Base-by-base conservation (phyloP, 2,797 vertebrate genomes). In the Semotilus atromaculatus region DNA sequence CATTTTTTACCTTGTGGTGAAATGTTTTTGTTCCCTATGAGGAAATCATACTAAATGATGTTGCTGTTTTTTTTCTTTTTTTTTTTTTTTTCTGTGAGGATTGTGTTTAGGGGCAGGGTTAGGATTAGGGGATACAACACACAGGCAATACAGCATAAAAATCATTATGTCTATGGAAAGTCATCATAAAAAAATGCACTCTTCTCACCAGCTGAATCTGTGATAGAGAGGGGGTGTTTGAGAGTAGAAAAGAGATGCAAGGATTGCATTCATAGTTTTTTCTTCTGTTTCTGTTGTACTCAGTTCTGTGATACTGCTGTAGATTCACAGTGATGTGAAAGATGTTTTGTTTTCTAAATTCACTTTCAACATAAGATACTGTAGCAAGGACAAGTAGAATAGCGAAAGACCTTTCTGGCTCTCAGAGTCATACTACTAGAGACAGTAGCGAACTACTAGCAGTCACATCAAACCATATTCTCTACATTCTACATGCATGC, bases 161-260 rank as follows among this genome's bases (percentile, higher is more conserved):
- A 48, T 18, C 1, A 48, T 48, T 18, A 18, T 6, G 5, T 48
- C 45, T 48, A 6, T 48, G n/a, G 10, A 60, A 60, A 13, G 4
- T n/a, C 1, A 58, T 55, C 19, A 55, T 58, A 58, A 60, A 13
- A 45, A 11, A 10, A 58, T 58, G 23, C 10, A 51, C n/a, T 45
- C 68, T 29, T 48, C 70, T 73, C 26, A 73, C 45, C 43, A 73
- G 26, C 71, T 53, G 31, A 80, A 58, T 64, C 31, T 80, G 29
- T 34, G 48, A 75, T 75, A 13, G 31, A 75, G 31, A 55, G 48
- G 13, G 5, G 5, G 31, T n/a, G 21, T 58, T 3, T 75, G 51
- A n/a, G 48, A 76, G 51, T 16, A 76, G 73, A 38, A 58, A 36
- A 31, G 21, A 38, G 51, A 75, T 36, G 13, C 29, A 53, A 4